A percentile compares a stretch with the other conserved stretches of the same genome.
Conservation (phyloP, 2,888 invertebrate species). For the Apotomis betuletana region DNA sequence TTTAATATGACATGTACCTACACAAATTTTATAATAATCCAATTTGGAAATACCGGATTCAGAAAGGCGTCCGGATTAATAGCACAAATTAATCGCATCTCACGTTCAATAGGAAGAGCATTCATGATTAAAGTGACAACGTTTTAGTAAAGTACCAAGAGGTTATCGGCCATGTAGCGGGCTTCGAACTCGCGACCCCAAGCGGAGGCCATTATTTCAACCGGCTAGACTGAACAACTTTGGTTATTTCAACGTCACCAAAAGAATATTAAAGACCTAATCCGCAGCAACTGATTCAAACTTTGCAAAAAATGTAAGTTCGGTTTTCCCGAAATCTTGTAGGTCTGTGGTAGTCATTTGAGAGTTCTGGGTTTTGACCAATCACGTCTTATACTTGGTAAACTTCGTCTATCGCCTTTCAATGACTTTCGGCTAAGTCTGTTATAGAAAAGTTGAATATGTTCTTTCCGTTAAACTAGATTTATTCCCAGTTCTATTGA, state of each 20-base stretch:
- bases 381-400: constrained; percentile 14
- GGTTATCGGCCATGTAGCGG: constrained; percentile 59
- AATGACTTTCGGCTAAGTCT: neutral
- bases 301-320: constrained; percentile 1
- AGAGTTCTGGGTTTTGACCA: constrained; percentile 25
- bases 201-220: constrained; percentile 57
- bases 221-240: constrained; percentile 41
- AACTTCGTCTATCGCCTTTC: constrained; percentile 5
- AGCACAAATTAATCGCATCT: constrained; percentile 3
- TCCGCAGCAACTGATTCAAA: neutral
- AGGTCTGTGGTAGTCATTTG: constrained; percentile 13
- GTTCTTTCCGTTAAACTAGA: neutral
- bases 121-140: constrained; percentile 32
- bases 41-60: neutral
- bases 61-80: constrained; percentile 5
- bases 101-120: constrained; percentile 12
- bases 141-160: constrained; percentile 51
- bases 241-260: constrained; percentile 11
- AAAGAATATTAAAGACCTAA: constrained; percentile 5
- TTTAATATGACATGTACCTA: no score
- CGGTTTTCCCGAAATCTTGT: constrained; percentile 8
- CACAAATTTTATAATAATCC: no score
- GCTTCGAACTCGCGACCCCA: constrained; percentile 62
- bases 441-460: constrained; percentile 17
- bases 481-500: neutral